Percentiles rank a stretch among this genome's conserved stretches.
Conservation (phyloP, 1,140 invertebrate genomes). For the Pachypsylla venusta region DNA sequence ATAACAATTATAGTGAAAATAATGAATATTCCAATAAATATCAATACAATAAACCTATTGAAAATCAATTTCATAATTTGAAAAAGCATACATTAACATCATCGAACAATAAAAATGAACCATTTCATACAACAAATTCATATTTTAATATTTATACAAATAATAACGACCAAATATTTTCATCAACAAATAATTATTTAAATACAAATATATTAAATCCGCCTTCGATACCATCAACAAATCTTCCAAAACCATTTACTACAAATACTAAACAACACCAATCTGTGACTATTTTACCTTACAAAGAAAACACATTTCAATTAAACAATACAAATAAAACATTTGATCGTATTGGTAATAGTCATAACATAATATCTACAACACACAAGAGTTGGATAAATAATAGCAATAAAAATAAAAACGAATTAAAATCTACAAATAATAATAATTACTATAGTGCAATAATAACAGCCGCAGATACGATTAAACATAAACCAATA, state of each 20-base stretch:
- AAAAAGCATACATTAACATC: not conserved
- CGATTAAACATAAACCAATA: not conserved
- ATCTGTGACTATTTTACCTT: not conserved
- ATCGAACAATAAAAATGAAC: not conserved
- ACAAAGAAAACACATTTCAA: not conserved
- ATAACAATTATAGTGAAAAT: not conserved
- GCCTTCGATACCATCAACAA: not conserved
- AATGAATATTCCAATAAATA: not conserved
- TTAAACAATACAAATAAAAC: not conserved
- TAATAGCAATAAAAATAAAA: not conserved
- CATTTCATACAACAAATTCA: not conserved
- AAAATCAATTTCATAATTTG: not conserved
- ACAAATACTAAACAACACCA: not conserved
- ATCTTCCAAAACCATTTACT: not conserved
- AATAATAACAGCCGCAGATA: not conserved
- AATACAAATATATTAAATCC: not conserved
- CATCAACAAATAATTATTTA: not conserved
- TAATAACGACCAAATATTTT: not conserved
- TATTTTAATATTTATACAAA: not conserved
- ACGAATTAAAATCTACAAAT: not conserved
- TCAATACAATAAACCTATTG: not conserved
- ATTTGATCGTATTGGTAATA: not conserved
- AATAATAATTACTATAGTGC: not conserved
- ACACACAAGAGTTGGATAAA: constrained; percentile 8
- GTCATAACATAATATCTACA: not conserved